Evolutionary conservation across 2,113 vertebrate genomes (phyloP).

Genomic region (Cochlearius cochlearius): DNA sequence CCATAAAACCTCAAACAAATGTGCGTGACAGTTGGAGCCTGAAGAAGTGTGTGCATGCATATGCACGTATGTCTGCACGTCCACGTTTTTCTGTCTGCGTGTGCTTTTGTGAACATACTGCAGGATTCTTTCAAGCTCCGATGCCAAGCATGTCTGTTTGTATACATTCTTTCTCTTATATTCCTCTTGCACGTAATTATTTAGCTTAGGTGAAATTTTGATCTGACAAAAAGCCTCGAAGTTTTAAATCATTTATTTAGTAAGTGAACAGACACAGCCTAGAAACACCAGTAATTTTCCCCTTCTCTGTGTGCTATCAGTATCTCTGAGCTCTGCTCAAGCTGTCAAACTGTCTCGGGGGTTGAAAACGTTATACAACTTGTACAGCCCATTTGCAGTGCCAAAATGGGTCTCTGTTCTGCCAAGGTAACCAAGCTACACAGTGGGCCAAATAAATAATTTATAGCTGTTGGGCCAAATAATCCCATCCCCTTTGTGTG

Average conservation of each 20-base stretch:
- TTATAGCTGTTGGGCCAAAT: background rate
- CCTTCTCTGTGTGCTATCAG: background rate
- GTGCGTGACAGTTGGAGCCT: background rate
- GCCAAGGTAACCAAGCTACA: background rate
- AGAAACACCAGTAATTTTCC: background rate
- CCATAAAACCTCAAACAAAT: background rate
- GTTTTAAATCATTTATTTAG: background rate
- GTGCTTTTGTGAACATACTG: background rate
- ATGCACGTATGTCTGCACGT: rapidly evolving
- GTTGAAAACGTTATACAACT: background rate
- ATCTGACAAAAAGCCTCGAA: background rate
- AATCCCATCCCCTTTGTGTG: background rate
- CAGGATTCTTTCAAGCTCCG: background rate
- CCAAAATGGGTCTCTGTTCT: background rate
- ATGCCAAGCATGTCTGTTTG: background rate
- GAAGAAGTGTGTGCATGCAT: background rate
- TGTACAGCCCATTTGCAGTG: background rate
- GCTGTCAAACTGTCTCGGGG: background rate
- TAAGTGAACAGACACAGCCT: background rate
- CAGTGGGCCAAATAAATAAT: background rate
- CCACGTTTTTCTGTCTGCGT: background rate
- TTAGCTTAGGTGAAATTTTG: background rate
- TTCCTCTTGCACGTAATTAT: background rate
- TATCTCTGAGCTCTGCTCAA: background rate
- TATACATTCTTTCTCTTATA: background rate